phyloP scores from a whole-genome alignment of 2,113 vertebrate genomes.

The Uria lomvia region DNA sequence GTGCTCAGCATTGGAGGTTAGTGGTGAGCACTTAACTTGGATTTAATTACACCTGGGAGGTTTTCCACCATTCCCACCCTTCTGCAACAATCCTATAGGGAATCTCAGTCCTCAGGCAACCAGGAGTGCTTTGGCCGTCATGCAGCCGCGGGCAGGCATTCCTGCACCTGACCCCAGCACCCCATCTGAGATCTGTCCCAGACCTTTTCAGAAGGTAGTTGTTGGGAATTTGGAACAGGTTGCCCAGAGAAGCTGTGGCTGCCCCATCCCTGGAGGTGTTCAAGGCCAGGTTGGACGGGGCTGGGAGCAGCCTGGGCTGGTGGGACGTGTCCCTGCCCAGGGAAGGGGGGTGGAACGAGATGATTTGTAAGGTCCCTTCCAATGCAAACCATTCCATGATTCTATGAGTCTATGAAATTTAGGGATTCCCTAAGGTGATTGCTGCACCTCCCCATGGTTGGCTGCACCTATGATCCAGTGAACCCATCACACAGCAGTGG shows the following conservation, averaged over 20 bases:
- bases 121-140: not conserved
- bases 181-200: not conserved
- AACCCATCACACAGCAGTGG: not conserved
- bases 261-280: too few species aligned
- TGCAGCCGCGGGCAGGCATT: accelerated
- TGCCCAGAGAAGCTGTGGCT: too few species aligned
- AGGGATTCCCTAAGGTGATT: not conserved
- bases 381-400: too few species aligned
- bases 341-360: too few species aligned
- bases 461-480: not conserved
- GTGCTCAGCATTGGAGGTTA: not conserved
- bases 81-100: accelerated
- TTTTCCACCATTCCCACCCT: not conserved
- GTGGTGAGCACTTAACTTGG: accelerated
- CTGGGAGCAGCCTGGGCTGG: too few species aligned
- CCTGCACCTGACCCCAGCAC: not conserved
- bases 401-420: too few species aligned
- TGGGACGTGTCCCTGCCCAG: too few species aligned
- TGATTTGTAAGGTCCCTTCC: too few species aligned
- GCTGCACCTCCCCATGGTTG: not conserved
- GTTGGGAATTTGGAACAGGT: not conserved
- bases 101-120: not conserved
- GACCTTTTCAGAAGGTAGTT: not conserved
- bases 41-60: not conserved
- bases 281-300: too few species aligned